Conservation (phyloP, 2,888 invertebrate species). For the Nephrotoma appendiculata region DNA sequence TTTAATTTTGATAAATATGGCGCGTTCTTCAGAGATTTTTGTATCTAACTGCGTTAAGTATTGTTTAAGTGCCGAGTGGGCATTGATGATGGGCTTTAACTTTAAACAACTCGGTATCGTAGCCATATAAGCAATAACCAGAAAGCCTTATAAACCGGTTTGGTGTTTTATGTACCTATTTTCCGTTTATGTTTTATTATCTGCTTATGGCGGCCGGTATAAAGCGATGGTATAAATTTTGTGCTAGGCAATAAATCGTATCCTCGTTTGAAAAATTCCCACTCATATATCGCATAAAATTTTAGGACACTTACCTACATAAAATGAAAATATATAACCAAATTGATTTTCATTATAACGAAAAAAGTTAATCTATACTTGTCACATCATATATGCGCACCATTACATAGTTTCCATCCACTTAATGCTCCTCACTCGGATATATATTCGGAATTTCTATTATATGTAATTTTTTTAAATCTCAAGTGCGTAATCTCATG, state of each 20-base stretch:
- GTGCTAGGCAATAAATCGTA: neutral
- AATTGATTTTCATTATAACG: neutral
- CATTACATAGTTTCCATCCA: neutral
- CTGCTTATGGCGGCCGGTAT: neutral
- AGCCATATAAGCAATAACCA: no score
- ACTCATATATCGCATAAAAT: neutral
- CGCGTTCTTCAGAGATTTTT: no score
- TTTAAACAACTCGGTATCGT: no score
- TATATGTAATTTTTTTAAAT: neutral
- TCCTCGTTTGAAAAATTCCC: neutral
- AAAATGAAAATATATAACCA: neutral
- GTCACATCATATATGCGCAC: neutral
- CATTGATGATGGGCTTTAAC: no score
- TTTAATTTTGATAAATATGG: no score
- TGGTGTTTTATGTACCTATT: no score
- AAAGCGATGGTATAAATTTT: neutral
- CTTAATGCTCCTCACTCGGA: neutral
- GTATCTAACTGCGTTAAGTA: no score
- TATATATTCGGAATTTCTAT: neutral
- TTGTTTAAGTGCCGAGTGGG: no score
- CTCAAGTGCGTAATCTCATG: neutral
- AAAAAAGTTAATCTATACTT: neutral
- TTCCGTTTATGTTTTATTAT: no score
- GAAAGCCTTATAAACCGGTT: no score
- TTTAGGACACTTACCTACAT: neutral